phyloP scores from a whole-genome alignment of 2,113 vertebrate genomes.

The Phaethornis superciliosus region DNA sequence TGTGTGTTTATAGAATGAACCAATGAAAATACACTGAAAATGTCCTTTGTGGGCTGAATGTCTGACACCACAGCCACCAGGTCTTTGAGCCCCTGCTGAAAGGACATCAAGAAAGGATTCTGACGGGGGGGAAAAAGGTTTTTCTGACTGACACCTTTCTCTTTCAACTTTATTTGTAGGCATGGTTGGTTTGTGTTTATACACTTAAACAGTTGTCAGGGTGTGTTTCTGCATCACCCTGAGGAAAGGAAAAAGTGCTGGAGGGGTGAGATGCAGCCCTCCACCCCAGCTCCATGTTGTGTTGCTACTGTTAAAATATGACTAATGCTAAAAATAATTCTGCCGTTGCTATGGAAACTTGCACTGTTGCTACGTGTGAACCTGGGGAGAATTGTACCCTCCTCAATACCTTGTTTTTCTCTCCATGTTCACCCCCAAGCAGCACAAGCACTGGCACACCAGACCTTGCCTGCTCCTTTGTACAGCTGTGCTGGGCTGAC shows the following conservation, averaged over 20 bases:
- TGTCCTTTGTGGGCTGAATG: not conserved
- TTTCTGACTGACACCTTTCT: not conserved
- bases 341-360: constrained; percentile 81
- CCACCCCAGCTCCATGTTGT: constrained; percentile 58
- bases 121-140: accelerated
- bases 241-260: not conserved
- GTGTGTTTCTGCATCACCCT: not conserved
- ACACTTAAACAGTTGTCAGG: not conserved
- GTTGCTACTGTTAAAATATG: constrained; percentile 73
- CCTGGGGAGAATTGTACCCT: constrained; percentile 73
- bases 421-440: not conserved
- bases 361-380: constrained; percentile 77
- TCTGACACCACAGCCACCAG: not conserved
- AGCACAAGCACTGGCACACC: not conserved
- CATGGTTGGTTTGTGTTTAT: not conserved
- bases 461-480: not conserved
- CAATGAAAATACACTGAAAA: not conserved
- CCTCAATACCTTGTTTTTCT: constrained; percentile 73
- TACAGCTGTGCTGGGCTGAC: not conserved
- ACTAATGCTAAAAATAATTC: constrained; percentile 82
- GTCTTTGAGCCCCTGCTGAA: not conserved
- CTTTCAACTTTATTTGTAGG: not conserved
- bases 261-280: constrained; percentile 2
- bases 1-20: not conserved
- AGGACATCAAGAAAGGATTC: not conserved